Evolutionary conservation across 2,888 invertebrate genomes (phyloP).

Genomic region (Pharmacophagus antenor): DNA sequence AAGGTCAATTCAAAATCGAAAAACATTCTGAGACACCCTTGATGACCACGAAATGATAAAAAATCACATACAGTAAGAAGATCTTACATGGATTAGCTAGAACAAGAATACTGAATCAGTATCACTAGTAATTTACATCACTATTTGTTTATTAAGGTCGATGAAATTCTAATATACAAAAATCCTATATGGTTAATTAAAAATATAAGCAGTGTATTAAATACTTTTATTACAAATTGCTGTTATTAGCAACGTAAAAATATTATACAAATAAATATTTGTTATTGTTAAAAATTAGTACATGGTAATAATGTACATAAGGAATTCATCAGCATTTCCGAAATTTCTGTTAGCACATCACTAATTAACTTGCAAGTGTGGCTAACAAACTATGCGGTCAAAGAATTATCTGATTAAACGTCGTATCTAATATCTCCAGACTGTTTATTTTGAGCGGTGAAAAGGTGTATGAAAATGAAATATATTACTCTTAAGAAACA

Average conservation of each 20-base stretch:
- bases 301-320: background rate
- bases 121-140: too few relatives aligned
- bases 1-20: too few relatives aligned
- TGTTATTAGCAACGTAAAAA: background rate
- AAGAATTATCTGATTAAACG: constrained; percentile 7
- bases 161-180: too few relatives aligned
- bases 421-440: constrained; percentile 11
- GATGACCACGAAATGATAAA: too few relatives aligned
- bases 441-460: background rate
- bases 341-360: background rate
- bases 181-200: background rate
- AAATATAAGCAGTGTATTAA: background rate
- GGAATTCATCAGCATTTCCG: background rate
- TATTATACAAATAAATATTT: background rate
- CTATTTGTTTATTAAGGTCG: too few relatives aligned
- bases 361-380: background rate
- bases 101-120: too few relatives aligned
- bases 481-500: too few relatives aligned
- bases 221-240: background rate
- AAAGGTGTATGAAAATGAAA: background rate
- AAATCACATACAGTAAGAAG: too few relatives aligned
- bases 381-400: background rate
- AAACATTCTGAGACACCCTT: too few relatives aligned
- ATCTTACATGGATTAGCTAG: too few relatives aligned
- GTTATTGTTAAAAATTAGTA: too few relatives aligned